Evolutionary conservation across 2,797 vertebrate genomes (phyloP).

Genomic region (Bradypodion pumilum): DNA sequence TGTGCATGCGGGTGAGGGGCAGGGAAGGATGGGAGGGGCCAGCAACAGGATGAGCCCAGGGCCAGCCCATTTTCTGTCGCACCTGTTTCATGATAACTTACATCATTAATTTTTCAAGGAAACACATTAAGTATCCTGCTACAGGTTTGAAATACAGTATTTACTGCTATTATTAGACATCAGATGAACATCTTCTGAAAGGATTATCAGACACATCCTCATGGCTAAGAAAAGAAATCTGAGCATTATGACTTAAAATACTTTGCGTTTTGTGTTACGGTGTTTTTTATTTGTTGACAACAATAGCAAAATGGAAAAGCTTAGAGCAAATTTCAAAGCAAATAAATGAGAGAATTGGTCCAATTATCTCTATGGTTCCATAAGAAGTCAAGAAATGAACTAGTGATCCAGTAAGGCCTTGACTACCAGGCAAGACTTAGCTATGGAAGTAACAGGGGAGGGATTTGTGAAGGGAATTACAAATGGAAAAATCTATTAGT

Average conservation of each 20-base stretch:
- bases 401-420: conserved; percentile 31
- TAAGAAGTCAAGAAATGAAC: conserved; percentile 42
- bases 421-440: conserved; percentile 45
- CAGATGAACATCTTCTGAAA: background rate
- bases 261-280: background rate
- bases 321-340: conserved; percentile 28
- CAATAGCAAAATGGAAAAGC: background rate
- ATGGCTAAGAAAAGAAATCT: background rate
- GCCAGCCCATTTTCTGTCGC: background rate
- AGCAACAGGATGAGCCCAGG: no score
- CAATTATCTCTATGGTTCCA: conserved; percentile 18
- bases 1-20: no score
- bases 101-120: background rate
- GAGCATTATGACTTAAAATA: background rate
- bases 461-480: conserved; percentile 46
- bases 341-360: conserved; percentile 42
- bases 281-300: background rate
- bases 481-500: conserved; percentile 57
- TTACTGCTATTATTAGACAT: background rate
- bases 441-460: conserved; percentile 30
- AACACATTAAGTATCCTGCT: background rate
- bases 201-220: background rate
- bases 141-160: background rate
- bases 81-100: background rate
- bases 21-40: no score